Evolutionary conservation across 2,797 vertebrate genomes (phyloP), one percentile per base, ranked within the genome.

Genomic region (Setipinna tenuifilis): DNA sequence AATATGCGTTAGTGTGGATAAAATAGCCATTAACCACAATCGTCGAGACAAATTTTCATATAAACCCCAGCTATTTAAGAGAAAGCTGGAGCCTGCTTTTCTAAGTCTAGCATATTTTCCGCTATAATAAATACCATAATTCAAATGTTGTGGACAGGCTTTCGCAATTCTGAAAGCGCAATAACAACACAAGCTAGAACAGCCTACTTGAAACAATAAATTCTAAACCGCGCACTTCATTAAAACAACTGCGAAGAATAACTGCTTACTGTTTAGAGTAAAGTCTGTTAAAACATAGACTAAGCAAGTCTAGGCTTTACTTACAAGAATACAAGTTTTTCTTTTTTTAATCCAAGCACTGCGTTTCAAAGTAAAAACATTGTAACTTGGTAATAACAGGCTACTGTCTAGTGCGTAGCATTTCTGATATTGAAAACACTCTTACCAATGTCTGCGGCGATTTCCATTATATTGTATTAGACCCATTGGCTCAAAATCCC

Each of bases 371-470:
- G 5, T 35, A 17, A 21, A 78, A 78, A 78, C 71, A 78, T 16
- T 41, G 71, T 78, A 78, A 41, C 35, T 78, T 44, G 31, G 16
- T 78, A 78, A 78, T 78, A 44, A 44, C 71, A 75, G 25, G 14
- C 68, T 71, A 44, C 41, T 78, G 71, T 35, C 68, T 75, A 35
- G 4, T 75, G 71, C 71, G 71, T 78, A 78, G 17, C 19, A 14
- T 21, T 71, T 78, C 46, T 87, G 59, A 75, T 84, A 87, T 48
- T 90, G 88, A 86, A 86, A 50, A 85, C 68, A 68, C 86, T 80
- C 94, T 95, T 95, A 95, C 95, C 94, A 92, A 90, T 86, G 92
- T 87, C 86, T 89, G 89, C 91, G 14, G 91, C 80, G 91, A 80
- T 91, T 91, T 89, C 83, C 28, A 21, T 78, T 44, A 44, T 41